Conservation (phyloP, 2,113 vertebrate genomes). For the Terrapene triunguis region DNA sequence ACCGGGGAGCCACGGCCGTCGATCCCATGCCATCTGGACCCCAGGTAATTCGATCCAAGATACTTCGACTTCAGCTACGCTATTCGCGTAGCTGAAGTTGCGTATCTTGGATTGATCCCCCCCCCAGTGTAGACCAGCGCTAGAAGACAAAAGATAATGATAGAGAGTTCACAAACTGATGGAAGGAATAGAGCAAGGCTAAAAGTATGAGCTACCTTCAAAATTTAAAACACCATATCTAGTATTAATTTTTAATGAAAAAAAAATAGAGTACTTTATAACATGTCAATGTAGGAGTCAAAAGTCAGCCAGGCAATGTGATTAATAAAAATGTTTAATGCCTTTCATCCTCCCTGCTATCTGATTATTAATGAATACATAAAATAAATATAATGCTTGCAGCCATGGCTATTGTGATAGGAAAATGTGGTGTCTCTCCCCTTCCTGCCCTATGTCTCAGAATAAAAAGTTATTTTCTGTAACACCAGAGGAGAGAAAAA, state of each 20-base stretch:
- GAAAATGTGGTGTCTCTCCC: not conserved
- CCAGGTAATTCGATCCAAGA: too few species aligned
- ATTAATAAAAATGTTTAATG: not conserved
- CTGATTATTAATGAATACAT: not conserved
- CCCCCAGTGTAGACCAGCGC: too few species aligned
- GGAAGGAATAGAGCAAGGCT: not conserved
- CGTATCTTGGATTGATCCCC: too few species aligned
- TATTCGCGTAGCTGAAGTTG: too few species aligned
- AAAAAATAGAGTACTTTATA: not conserved
- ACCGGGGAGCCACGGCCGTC: too few species aligned
- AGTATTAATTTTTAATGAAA: not conserved
- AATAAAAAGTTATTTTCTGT: not conserved
- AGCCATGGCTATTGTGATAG: not conserved
- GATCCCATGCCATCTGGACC: too few species aligned
- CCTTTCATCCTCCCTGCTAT: not conserved
- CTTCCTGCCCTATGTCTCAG: not conserved
- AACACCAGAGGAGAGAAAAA: not conserved
- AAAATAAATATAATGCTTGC: not conserved
- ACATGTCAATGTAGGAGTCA: not conserved
- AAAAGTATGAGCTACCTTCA: not conserved
- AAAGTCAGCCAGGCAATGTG: not conserved
- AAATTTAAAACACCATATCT: not conserved
- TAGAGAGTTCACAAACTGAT: not conserved
- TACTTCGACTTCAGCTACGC: too few species aligned
- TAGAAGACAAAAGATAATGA: not conserved